Evolutionary conservation across 2,888 invertebrate genomes (phyloP), one percentile per base, ranked within the genome.

Genomic region (Panzeria rudis): DNA sequence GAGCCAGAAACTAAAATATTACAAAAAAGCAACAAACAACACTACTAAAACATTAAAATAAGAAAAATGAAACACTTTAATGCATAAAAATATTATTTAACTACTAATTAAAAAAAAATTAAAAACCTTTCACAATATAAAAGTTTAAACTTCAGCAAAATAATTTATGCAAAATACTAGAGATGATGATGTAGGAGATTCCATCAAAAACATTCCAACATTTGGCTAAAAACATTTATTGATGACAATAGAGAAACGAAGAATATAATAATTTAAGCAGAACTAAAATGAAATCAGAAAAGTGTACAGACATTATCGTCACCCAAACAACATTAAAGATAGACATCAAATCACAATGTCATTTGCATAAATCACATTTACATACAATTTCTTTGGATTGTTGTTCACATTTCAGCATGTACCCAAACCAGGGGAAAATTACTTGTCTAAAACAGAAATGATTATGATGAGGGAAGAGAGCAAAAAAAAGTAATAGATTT

Each of bases 1-100:
- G 90, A 84, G 87, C 90, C 85, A 89, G 89, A 89, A 90, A 90
- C 87, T 90, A 90, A 87, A 87, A 79, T 20, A 13, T 32, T 32
- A 23, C 32, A 56, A 15, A 59, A 35, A 52, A 86, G 82, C 81
- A 84, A 72, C 72, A 87, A 84, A 52, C 72, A 86, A 84, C 80
- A 77, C 73, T 38, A 52, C 29, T 52, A 52, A 76, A 86, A 81
- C 59, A 50, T 52, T 73, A 41, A 66, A 61, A 2, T 13, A n/a
- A 20, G 47, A 25, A 68, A 4, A 59, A 54, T 13, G 38, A 68
- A 71, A 32, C 20, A 69, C 13, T 13, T 32, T 44, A 35, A 35
- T 3, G 11, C 13, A 56, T 20, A 64, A 52, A 32, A 32, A 82
- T 23, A 77, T 59, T 25, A 80, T 64, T 56, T 47, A 44, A 35